Percentiles rank a stretch among this genome's conserved stretches.
phyloP scores from a whole-genome alignment of 2,888 invertebrate genomes.

The Ophioninae sp. region DNA sequence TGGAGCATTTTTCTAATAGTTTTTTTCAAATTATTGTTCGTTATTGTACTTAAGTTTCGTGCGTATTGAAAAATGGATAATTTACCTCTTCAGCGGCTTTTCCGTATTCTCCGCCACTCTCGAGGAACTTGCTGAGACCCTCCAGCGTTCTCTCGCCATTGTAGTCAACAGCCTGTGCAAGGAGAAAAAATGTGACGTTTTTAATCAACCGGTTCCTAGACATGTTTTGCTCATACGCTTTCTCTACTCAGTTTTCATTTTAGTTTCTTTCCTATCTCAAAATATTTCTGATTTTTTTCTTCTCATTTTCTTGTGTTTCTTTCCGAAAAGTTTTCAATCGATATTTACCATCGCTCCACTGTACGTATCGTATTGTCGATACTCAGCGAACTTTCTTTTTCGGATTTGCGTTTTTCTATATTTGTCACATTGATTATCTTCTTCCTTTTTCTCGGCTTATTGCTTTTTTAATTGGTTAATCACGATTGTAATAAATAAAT shows the following conservation, averaged over 20 bases:
- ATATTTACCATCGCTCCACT: not conserved
- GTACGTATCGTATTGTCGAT: not conserved
- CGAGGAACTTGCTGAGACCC: slow-evolving; percentile 96
- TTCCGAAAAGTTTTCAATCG: not conserved
- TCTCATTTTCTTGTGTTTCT: not conserved
- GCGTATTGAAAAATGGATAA: slow-evolving; percentile 22
- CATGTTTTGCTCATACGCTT: not conserved
- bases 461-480: not conserved
- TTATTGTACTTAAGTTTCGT: not conserved
- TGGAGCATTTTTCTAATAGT: too few relatives aligned
- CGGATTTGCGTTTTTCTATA: not conserved
- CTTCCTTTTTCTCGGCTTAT: not conserved
- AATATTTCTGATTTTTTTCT: not conserved
- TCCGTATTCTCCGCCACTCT: slow-evolving; percentile 92
- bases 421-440: not conserved
- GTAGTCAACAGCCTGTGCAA: slow-evolving; percentile 89
- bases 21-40: too few relatives aligned
- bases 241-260: not conserved
- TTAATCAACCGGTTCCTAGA: not conserved
- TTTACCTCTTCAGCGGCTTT: slow-evolving; percentile 85
- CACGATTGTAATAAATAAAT: not conserved
- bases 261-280: not conserved
- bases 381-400: not conserved
- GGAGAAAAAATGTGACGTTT: slow-evolving; percentile 47
- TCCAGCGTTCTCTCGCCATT: slow-evolving; percentile 97